phyloP scores from a whole-genome alignment of 2,113 vertebrate species.

The Forbesichthys papilliferus region DNA sequence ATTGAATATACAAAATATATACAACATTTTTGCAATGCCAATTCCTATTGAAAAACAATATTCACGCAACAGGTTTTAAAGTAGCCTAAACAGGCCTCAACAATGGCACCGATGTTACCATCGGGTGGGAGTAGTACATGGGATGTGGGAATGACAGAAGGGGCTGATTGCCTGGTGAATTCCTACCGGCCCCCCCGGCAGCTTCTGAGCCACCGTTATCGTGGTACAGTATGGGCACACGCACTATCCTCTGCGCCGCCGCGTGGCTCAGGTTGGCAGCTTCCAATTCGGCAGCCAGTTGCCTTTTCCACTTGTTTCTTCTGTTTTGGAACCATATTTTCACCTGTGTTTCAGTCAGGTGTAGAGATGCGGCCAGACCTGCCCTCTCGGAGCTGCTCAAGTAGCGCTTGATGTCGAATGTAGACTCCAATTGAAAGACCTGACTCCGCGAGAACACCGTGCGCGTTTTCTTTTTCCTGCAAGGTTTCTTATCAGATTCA shows the following conservation, averaged over 20 bases:
- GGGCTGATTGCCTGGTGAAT: slow-evolving; percentile 82
- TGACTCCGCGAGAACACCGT: slow-evolving; percentile 94
- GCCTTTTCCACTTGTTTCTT: slow-evolving; percentile 97
- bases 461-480: slow-evolving; percentile 96
- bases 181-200: slow-evolving; percentile 63
- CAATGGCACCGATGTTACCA: slow-evolving; percentile 88
- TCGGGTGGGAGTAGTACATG: slow-evolving; percentile 90
- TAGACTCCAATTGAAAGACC: slow-evolving; percentile 93
- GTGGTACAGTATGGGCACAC: slow-evolving; percentile 95
- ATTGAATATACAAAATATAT: slow-evolving; percentile 62
- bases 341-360: slow-evolving; percentile 96
- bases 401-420: slow-evolving; percentile 93
- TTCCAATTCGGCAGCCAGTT: slow-evolving; percentile 94
- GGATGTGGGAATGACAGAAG: slow-evolving; percentile 92
- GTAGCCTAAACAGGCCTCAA: slow-evolving; percentile 87
- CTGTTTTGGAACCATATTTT: slow-evolving; percentile 99
- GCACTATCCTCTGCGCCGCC: slow-evolving; percentile 92
- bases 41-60: slow-evolving; percentile 47
- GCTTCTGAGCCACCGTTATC: slow-evolving; percentile 85
- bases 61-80: slow-evolving; percentile 25
- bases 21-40: slow-evolving; percentile 33
- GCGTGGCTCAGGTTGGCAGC: slow-evolving; percentile 93
- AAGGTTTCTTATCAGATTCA: slow-evolving; percentile 85
- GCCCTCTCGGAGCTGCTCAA: slow-evolving; percentile 93
- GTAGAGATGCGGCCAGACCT: slow-evolving; percentile 90